Evolutionary conservation across 2,888 invertebrate genomes (phyloP), one percentile per base, ranked within the genome.

Genomic region (Limnephilus auricula): DNA sequence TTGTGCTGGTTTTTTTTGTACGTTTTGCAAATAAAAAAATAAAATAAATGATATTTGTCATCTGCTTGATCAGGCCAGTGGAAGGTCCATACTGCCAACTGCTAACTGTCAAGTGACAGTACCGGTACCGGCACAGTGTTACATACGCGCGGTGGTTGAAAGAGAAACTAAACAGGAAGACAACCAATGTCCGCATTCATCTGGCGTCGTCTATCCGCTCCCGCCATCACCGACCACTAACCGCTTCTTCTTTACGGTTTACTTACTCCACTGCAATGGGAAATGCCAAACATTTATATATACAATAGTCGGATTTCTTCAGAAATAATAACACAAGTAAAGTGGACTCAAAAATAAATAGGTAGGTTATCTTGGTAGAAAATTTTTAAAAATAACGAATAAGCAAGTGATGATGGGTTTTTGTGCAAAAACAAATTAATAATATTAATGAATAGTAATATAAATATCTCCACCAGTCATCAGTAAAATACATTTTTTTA

Each of bases 121-220:
- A 45, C 45, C 65, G 25, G 65, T 65, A 65, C 65, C 65, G 65
- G 65, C n/a, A 65, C 25, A 25, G 25, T 65, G n/a, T 65, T 65
- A 65, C 65, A 65, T 65, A 9, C 25, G 65, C 25, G 65, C 65
- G 65, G 65, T 65, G 65, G 65, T 65, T n/a, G 65, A 65, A 65
- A 65, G 65, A 65, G 65, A 65, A 65, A 65, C 65, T 65, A n/a
- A 65, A 65, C 65, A 65, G 65, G 65, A 65, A 65, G 65, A 65
- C 65, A 65, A 65, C 6, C 25, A 50, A 65, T 6, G 65, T 65
- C 65, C 65, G 65, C 65, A 65, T 65, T 65, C 65, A 65, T 65
- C 65, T 65, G 9, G 65, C n/a, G 65, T 65, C 65, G 65, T 65
- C 65, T 65, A 65, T 65, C n/a, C 65, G 25, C 65, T n/a, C 25